Evolutionary conservation across 2,797 vertebrate genomes (phyloP).

Genomic region (Sebastiscus albofasciatus): DNA sequence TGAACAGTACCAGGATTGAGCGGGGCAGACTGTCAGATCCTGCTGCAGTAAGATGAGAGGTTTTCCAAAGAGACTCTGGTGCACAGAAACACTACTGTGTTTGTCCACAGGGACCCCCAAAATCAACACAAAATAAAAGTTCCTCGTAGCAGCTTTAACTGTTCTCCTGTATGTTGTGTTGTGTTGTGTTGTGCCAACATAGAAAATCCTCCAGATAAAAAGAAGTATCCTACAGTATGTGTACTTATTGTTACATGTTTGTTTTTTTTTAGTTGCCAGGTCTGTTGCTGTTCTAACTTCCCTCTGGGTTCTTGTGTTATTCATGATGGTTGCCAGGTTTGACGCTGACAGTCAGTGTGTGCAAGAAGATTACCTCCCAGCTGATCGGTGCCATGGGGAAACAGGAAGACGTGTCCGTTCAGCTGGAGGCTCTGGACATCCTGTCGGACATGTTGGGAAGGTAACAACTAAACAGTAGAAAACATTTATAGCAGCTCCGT

Average conservation of each 20-base stretch:
- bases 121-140: too few relatives aligned
- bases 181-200: too few relatives aligned
- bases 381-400: slow-evolving; percentile 92
- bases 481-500: too few relatives aligned
- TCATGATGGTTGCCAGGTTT: slow-evolving; percentile 78
- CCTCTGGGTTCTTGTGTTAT: not conserved
- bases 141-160: too few relatives aligned
- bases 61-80: too few relatives aligned
- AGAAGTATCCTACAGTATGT: not conserved
- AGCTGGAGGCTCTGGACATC: slow-evolving; percentile 96
- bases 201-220: too few relatives aligned
- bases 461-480: slow-evolving; percentile 65
- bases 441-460: slow-evolving; percentile 96
- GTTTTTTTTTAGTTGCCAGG: not conserved
- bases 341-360: slow-evolving; percentile 88
- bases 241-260: not conserved
- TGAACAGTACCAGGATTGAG: not conserved
- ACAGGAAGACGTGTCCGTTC: slow-evolving; percentile 92
- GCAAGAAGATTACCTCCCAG: slow-evolving; percentile 94
- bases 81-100: too few relatives aligned
- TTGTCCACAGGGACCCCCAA: too few relatives aligned
- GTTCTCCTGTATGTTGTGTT: too few relatives aligned
- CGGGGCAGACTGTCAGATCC: too few relatives aligned
- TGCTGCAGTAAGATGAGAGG: too few relatives aligned
- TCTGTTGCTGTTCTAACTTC: not conserved